These are phyloP conservation scores for Eucidaris tribuloides DNA, from an alignment of 35 echinoderm and acorn worm genomes.

Conservation along the genomic window DNA sequence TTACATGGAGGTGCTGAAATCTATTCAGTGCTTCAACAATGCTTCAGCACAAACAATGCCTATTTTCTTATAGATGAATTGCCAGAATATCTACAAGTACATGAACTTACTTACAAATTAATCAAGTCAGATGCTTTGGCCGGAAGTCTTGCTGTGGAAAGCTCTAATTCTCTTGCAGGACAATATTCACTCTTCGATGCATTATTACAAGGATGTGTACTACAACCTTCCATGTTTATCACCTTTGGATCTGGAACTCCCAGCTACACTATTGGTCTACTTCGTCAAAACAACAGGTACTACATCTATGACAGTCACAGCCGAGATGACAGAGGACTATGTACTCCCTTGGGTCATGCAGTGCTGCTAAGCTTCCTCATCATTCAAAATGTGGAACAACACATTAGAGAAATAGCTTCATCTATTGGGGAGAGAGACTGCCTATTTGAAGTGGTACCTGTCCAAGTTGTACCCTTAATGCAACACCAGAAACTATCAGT, in stretches of 20 bases:
- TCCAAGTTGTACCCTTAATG: not conserved
- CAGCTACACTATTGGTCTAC: not conserved
- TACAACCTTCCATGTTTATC: not conserved
- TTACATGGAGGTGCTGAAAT: not conserved
- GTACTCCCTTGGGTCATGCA: not conserved
- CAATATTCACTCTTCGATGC: not conserved
- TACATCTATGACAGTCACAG: not conserved
- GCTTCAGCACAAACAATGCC: not conserved
- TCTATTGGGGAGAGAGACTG: not conserved
- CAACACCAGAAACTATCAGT: not conserved
- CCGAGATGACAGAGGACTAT: not conserved
- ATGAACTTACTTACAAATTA: not conserved
- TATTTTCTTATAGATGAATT: not conserved
- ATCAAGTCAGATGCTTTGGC: not conserved
- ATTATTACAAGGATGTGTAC: not conserved
- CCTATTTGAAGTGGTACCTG: no score
- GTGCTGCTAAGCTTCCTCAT: not conserved
- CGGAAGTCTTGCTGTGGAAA: not conserved
- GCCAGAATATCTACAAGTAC: not conserved
- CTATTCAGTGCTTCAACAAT: not conserved
- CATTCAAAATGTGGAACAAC: not conserved
- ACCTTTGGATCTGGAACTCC: not conserved
- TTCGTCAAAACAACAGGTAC: not conserved
- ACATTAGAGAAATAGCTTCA: not conserved
- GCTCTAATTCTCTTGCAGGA: not conserved